phyloP scores from a whole-genome alignment of 2,888 invertebrate genomes.

The Drosophila mayaguana region DNA sequence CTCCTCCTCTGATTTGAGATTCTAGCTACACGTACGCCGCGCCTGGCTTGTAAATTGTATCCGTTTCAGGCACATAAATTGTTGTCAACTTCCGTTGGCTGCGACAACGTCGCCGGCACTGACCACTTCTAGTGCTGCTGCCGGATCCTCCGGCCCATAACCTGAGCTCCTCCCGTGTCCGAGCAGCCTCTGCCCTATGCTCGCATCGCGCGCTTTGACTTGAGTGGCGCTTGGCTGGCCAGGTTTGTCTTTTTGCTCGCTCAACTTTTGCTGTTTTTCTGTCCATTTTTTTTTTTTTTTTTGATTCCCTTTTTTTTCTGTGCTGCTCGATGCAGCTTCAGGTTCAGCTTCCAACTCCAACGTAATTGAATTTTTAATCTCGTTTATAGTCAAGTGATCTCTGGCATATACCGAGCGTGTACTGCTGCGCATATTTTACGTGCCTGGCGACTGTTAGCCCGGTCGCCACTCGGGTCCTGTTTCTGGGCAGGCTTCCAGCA shows the following conservation, averaged over 20 bases:
- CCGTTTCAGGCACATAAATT: conserved; percentile 83
- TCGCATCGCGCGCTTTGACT: conserved; percentile 59
- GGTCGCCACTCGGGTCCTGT: conserved; percentile 48
- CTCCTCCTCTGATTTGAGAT: conserved; percentile 1
- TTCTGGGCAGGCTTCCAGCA: conserved; percentile 32
- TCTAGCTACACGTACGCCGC: conserved; percentile 53
- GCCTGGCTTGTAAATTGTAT: conserved; percentile 83
- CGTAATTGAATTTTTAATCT: conserved; percentile 85
- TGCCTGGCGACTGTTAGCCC: conserved; percentile 52
- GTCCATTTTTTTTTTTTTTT: conserved; percentile 18
- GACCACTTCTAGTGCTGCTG: conserved; percentile 68
- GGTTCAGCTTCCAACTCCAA: conserved; percentile 80
- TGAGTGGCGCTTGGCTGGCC: conserved; percentile 54
- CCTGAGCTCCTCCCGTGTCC: conserved; percentile 13
- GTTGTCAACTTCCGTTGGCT: conserved; percentile 83
- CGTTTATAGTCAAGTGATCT: conserved; percentile 85
- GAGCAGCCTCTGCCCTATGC: conserved; percentile 33
- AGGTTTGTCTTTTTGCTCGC: conserved; percentile 49
- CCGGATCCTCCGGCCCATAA: conserved; percentile 5
- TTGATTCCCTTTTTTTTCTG: conserved; percentile 18
- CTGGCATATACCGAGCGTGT: conserved; percentile 77
- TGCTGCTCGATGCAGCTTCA: conserved; percentile 61
- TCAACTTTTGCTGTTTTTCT: conserved; percentile 23
- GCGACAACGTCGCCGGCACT: conserved; percentile 77
- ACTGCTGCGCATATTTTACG: conserved; percentile 81